Percentiles rank a stretch among this genome's conserved stretches.
phyloP scores from a whole-genome alignment of 2,888 invertebrate genomes.

The Yponomeuta evonymella region DNA sequence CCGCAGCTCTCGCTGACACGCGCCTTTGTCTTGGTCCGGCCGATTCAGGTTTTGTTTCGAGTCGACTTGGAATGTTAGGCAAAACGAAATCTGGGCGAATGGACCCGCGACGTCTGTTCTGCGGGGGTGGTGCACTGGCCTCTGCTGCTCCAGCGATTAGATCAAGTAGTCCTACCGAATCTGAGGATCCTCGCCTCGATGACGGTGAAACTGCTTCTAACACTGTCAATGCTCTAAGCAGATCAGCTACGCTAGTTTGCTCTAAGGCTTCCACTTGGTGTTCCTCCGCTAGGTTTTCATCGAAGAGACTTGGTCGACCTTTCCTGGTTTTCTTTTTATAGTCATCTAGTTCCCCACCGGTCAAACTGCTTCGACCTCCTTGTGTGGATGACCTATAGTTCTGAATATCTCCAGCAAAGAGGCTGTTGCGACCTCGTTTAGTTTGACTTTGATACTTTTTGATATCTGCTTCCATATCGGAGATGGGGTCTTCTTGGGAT shows the following conservation, averaged over 20 bases:
- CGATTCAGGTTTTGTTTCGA: conserved; percentile 40
- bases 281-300: conserved; percentile 57
- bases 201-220: conserved; percentile 64
- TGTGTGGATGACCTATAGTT: conserved; percentile 37
- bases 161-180: conserved; percentile 44
- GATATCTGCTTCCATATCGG: conserved; percentile 47
- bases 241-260: conserved; percentile 88
- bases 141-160: conserved; percentile 38
- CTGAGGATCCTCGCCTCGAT: conserved; percentile 28
- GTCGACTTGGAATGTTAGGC: conserved; percentile 39
- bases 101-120: conserved; percentile 49
- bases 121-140: conserved; percentile 25
- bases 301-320: conserved; percentile 65
- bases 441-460: conserved; percentile 57
- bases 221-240: conserved; percentile 85
- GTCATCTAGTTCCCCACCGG: conserved; percentile 48
- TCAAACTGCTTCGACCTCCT: conserved; percentile 30
- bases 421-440: conserved; percentile 45
- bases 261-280: conserved; percentile 81
- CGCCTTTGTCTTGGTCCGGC: conserved; percentile 55
- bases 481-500: conserved; percentile 16
- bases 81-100: conserved; percentile 50
- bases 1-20: conserved; percentile 59
- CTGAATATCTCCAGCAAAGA: conserved; percentile 44
- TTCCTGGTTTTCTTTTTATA: conserved; percentile 58